A percentile compares a stretch with the other conserved stretches of the same genome.
These are phyloP conservation scores for Presbytis comata DNA, from an alignment of 2,797 vertebrate species.

Conservation along the genomic window DNA sequence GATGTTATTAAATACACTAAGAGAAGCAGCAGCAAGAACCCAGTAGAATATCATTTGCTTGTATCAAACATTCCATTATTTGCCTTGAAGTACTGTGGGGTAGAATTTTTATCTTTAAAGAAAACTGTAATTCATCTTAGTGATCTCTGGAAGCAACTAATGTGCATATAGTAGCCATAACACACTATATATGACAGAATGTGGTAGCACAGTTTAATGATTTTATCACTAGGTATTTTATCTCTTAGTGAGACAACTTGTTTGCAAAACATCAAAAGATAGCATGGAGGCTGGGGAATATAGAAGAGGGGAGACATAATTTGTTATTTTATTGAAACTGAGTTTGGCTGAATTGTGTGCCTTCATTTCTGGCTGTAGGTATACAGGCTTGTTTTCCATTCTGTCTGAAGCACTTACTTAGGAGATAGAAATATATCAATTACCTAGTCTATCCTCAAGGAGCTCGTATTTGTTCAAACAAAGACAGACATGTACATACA, in stretches of 20 bases:
- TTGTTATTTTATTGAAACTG: background rate
- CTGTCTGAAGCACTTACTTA: background rate
- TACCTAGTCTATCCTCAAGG: background rate
- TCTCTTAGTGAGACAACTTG: background rate
- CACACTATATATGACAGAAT: background rate
- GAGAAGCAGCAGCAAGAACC: background rate
- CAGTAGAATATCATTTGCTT: background rate
- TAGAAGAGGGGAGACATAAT: background rate
- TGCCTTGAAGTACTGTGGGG: background rate
- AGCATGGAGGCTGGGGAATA: background rate
- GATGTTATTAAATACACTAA: background rate
- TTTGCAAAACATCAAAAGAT: background rate
- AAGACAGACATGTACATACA: background rate
- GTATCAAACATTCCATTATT: background rate
- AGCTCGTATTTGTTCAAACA: background rate
- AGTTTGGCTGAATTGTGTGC: background rate
- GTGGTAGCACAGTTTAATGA: background rate
- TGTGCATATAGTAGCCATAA: background rate
- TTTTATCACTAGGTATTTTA: background rate
- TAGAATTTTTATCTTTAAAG: background rate
- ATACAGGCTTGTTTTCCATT: background rate
- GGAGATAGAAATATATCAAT: background rate
- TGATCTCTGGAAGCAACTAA: background rate
- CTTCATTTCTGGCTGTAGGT: background rate
- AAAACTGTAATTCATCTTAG: background rate